Evolutionary conservation across 2,797 vertebrate genomes (phyloP), one percentile per base, ranked within the genome.

Genomic region (Oreortyx pictus): DNA sequence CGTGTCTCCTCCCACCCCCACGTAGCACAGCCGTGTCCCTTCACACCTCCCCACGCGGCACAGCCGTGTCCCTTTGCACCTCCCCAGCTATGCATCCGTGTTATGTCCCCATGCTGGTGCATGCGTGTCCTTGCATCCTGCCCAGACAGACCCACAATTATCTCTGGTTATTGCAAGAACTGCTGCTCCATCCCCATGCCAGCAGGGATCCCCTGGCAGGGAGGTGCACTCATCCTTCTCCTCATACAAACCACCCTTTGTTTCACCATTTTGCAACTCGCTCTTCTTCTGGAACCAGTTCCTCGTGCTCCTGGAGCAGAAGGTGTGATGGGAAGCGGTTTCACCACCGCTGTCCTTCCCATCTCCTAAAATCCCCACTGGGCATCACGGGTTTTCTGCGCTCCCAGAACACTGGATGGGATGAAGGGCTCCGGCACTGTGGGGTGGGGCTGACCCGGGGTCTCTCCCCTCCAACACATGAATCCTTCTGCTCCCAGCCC

Each of bases 41-140:
- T 72, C 12, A 0, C 35, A 7, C n/a, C 2, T 56, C 29, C 57
- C 33, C 11, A 14, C 3, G 1, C 16, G 22, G 14, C 23, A 15
- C 57, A 35, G 5, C 57, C 0, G 1, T 25, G 65, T 43, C 62
- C 37, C 12, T 1, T 14, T 73, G 8, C 0, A 1, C n/a, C 17
- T 56, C 2, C 1, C 39, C 1, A 2, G 2, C 0, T 2, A 8
- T 7, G 7, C 37, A 12, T 33, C 33, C 1, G 0, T 14, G 67
- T 17, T 25, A 29, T 7, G 18, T 20, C 60, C 18, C 18, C 8
- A 8, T 19, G 25, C 39, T 13, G 39, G 27, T 43, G 61, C 2
- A 8, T 14, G 18, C 5, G 27, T 62, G 60, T 14, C 39, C 27
- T 37, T 20, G 19, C 25, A 39, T 64, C 61, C 61, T 64, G 61